These are phyloP conservation scores for Microtus montanus DNA, from an alignment of 2,113 vertebrate genomes.

Conservation along the genomic window DNA sequence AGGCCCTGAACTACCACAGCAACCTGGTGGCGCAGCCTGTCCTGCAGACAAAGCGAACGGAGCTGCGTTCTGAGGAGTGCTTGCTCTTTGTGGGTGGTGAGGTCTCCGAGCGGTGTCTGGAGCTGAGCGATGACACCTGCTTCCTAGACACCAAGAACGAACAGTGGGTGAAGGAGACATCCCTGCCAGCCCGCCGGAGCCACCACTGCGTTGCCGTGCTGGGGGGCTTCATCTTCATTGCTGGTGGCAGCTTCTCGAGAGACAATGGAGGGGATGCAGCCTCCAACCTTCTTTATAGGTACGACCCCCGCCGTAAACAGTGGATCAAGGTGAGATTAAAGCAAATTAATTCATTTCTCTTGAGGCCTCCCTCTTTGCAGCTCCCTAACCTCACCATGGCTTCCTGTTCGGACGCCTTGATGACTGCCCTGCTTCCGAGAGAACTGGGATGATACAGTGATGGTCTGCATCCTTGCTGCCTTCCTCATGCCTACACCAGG, in stretches of 20 bases:
- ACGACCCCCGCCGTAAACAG: constrained; percentile 95
- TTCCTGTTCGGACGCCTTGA: not conserved
- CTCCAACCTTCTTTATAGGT: constrained; percentile 95
- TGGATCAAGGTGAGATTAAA: constrained; percentile 94
- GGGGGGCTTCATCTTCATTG: constrained; percentile 95
- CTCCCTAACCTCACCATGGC: constrained; percentile 15
- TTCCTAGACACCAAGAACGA: constrained; percentile 86
- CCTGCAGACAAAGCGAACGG: constrained; percentile 89
- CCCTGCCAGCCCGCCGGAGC: constrained; percentile 91
- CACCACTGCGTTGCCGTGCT: constrained; percentile 94
- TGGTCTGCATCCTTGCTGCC: rapidly evolving
- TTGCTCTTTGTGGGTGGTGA: constrained; percentile 96
- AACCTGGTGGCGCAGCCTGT: constrained; percentile 89
- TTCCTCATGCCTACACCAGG: not conserved
- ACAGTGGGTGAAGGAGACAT: constrained; percentile 92
- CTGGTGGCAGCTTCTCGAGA: constrained; percentile 93
- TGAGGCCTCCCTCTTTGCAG: constrained; percentile 62
- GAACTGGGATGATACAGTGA: not conserved
- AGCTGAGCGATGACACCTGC: constrained; percentile 93
- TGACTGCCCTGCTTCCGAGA: not conserved
- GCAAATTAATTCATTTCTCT: constrained; percentile 77
- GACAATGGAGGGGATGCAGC: constrained; percentile 95
- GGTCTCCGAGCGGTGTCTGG: constrained; percentile 94
- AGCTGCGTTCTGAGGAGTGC: constrained; percentile 87
- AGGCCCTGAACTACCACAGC: constrained; percentile 92